Evolutionary conservation across 2,797 vertebrate species (phyloP).

Genomic region (Schizopygopsis pylzovi): DNA sequence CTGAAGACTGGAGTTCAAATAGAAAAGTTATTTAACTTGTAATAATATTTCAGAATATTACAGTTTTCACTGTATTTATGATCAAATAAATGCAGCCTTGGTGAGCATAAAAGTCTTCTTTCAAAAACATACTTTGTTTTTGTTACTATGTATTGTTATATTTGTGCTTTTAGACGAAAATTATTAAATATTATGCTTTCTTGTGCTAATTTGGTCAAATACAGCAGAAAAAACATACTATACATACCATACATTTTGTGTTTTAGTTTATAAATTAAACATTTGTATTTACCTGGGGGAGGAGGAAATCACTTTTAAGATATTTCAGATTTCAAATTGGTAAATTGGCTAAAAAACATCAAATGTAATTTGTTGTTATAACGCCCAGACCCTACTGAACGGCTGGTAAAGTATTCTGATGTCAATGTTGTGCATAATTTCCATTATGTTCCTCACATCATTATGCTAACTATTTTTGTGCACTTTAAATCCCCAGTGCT

Average conservation of each 20-base stretch:
- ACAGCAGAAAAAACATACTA: not conserved
- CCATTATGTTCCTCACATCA: not conserved
- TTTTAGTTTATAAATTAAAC: not conserved
- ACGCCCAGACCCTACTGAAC: not conserved
- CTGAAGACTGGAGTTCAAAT: not conserved
- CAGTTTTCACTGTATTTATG: not conserved
- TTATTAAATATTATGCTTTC: not conserved
- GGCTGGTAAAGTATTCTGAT: not conserved
- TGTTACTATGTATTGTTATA: not conserved
- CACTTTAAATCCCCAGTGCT: constrained; percentile 4
- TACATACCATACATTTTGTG: not conserved
- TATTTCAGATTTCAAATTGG: not conserved
- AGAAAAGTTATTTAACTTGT: too few relatives aligned
- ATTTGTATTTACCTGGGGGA: not conserved
- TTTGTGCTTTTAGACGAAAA: not conserved
- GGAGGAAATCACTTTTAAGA: not conserved
- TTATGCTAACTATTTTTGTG: not conserved
- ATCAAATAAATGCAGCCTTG: not conserved
- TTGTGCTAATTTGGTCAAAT: not conserved
- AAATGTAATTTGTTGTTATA: not conserved
- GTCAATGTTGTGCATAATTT: not conserved
- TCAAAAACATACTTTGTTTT: not conserved
- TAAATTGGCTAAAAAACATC: not conserved
- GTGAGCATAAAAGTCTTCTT: not conserved
- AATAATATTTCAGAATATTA: too few relatives aligned